These are phyloP conservation scores for Addax nasomaculatus DNA, from an alignment of 2,113 vertebrate species.

Conservation along the genomic window DNA sequence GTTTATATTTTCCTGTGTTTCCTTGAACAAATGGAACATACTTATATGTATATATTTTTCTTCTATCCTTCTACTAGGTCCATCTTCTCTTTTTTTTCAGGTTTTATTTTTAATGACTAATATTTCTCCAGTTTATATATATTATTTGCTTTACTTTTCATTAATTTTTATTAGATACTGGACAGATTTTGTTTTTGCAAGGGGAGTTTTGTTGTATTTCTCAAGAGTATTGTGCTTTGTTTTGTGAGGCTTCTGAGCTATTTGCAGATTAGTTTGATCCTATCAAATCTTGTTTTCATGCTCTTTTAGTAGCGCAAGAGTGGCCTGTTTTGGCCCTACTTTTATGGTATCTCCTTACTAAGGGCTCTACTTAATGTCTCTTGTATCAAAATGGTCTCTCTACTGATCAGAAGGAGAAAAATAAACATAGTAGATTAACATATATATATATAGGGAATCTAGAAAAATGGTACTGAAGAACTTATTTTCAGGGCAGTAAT, in stretches of 20 bases:
- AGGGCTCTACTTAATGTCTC: background rate
- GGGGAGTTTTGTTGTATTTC: background rate
- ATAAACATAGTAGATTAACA: background rate
- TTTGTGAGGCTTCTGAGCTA: background rate
- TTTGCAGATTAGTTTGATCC: background rate
- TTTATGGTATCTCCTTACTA: fast-evolving
- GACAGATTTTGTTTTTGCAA: background rate
- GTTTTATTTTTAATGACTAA: background rate
- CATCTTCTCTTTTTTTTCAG: background rate
- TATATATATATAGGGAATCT: background rate
- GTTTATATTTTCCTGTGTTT: background rate
- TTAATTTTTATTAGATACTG: background rate
- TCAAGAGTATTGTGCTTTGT: background rate
- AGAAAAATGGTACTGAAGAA: background rate
- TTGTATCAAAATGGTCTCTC: background rate
- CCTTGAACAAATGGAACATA: background rate
- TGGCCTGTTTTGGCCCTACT: background rate
- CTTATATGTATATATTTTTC: no score
- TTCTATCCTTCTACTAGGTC: background rate
- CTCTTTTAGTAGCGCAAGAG: background rate
- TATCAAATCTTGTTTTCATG: background rate
- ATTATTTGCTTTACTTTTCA: background rate
- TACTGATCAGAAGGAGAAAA: background rate
- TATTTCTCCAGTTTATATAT: background rate
- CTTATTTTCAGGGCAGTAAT: background rate